Evolutionary conservation across 2,113 vertebrate species (phyloP).

Genomic region (Syngnathus scovelli): DNA sequence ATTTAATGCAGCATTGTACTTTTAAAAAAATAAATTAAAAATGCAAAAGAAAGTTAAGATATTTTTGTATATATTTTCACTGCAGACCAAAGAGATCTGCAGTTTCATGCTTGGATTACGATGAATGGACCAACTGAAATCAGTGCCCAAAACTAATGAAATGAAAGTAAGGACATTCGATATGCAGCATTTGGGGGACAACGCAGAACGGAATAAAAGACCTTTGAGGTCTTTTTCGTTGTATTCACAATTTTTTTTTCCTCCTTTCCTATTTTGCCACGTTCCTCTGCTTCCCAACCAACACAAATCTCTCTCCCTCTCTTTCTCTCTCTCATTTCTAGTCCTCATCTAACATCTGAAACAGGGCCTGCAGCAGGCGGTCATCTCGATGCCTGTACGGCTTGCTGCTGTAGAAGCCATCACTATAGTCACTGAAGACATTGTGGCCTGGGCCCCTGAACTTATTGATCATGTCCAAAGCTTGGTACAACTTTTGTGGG

Average conservation of each 20-base stretch:
- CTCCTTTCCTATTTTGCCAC: conserved; percentile 18
- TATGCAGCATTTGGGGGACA: conserved; percentile 47
- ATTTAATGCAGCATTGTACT: conserved; percentile 67
- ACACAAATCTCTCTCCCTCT: conserved; percentile 8
- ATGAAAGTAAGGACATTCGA: conserved; percentile 29
- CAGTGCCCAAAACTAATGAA: neutral
- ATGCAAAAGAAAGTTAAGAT: conserved; percentile 32
- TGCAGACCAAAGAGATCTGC: conserved; percentile 5
- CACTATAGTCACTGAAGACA: conserved; percentile 85
- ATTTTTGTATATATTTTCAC: conserved; percentile 3
- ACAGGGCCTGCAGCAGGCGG: conserved; percentile 84
- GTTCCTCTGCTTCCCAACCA: conserved; percentile 39
- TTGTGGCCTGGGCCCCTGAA: conserved; percentile 75
- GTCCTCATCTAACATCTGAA: conserved; percentile 80
- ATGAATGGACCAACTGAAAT: conserved; percentile 6
- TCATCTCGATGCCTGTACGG: conserved; percentile 91
- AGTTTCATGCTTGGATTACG: conserved; percentile 12
- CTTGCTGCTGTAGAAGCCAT: conserved; percentile 86
- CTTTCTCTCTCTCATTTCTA: conserved; percentile 58
- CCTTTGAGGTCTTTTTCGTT: conserved; percentile 1
- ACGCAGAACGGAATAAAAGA: conserved; percentile 10
- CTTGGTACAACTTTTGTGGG: conserved; percentile 80
- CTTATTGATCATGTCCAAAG: conserved; percentile 83
- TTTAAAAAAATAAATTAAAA: conserved; percentile 55
- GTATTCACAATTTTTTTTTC: conserved; percentile 1